Evolutionary conservation across 2,888 invertebrate species (phyloP), one percentile per base, ranked within the genome.

Genomic region (Eupithecia subumbrata): DNA sequence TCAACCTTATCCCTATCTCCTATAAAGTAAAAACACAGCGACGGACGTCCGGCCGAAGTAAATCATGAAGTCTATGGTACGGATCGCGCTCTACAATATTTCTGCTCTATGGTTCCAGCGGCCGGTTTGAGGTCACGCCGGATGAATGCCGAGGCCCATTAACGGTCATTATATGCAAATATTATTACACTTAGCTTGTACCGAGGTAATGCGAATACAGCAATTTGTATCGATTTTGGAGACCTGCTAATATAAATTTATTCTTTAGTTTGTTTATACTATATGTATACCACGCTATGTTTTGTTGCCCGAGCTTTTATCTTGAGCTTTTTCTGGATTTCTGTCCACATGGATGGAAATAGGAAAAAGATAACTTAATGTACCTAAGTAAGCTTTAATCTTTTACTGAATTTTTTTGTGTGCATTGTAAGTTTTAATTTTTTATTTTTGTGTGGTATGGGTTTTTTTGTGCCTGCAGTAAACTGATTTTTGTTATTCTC

Each of bases 81-180:
- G 11, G 56, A 7, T n/a, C 30, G 69, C 72, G 45, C 64, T 74
- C 56, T 72, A 43, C 37, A 40, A 22, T 70, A 76, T 72, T 64
- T 68, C 30, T 63, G 22, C 73, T 77, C 77, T 66, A 91, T 90
- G 89, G 91, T 90, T 89, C 90, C 89, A 88, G 86, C 82, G 87
- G 85, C 85, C 84, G 87, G 87, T 93, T 93, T 90, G 92, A 91
- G 94, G 94, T 91, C 94, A 89, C 86, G 60, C 84, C 87, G 86
- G 88, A 89, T 90, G 91, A 92, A 92, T 90, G 88, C 88, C 87
- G 81, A 84, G 86, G 83, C 86, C 90, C 90, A 93, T 93, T 94
- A 94, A 89, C 87, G 89, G 91, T 94, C 93, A 93, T 94, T 94
- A 94, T 94, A 94, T 94, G 94, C 93, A 92, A 94, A 94, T 94